Evolutionary conservation across 2,113 vertebrate species (phyloP).

Genomic region (Stigmatopora argus): DNA sequence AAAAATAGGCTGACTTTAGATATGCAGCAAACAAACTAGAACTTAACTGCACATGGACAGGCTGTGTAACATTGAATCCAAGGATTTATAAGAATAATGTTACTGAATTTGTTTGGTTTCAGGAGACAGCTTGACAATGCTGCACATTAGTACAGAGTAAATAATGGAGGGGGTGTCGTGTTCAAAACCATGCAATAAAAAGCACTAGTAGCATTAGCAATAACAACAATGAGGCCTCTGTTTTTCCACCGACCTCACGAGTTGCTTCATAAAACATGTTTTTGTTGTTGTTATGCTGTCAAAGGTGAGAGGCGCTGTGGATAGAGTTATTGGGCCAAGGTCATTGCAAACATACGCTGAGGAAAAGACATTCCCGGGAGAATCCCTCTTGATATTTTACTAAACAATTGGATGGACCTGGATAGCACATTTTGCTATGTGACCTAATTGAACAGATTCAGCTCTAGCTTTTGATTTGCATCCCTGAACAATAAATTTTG

Average conservation of each 20-base stretch:
- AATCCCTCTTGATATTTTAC: not conserved
- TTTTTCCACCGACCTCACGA: conserved; percentile 66
- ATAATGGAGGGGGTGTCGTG: conserved; percentile 18
- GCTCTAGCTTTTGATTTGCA: not conserved
- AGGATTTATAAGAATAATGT: conserved; percentile 17
- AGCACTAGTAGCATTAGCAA: conserved; percentile 26
- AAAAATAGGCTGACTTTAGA: conserved; percentile 31
- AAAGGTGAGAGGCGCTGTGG: conserved; percentile 35
- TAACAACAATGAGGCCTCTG: conserved; percentile 47
- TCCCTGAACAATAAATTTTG: not conserved
- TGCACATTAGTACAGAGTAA: conserved; percentile 20
- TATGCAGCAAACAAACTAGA: conserved; percentile 13
- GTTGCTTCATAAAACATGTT: conserved; percentile 46
- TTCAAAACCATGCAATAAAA: conserved; percentile 30
- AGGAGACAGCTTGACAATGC: conserved; percentile 10
- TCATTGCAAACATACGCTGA: conserved; percentile 22
- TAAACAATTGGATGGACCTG: not conserved
- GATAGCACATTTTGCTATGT: not conserved
- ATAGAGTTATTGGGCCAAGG: conserved; percentile 21
- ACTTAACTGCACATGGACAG: conserved; percentile 19
- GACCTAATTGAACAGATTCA: not conserved
- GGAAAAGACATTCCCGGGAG: conserved; percentile 20
- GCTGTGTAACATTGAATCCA: conserved; percentile 14
- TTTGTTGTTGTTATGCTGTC: conserved; percentile 55
- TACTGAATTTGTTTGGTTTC: not conserved